These are phyloP conservation scores for Drosophila mimica DNA, from an alignment of 2,888 invertebrate genomes.

Conservation along the genomic window DNA sequence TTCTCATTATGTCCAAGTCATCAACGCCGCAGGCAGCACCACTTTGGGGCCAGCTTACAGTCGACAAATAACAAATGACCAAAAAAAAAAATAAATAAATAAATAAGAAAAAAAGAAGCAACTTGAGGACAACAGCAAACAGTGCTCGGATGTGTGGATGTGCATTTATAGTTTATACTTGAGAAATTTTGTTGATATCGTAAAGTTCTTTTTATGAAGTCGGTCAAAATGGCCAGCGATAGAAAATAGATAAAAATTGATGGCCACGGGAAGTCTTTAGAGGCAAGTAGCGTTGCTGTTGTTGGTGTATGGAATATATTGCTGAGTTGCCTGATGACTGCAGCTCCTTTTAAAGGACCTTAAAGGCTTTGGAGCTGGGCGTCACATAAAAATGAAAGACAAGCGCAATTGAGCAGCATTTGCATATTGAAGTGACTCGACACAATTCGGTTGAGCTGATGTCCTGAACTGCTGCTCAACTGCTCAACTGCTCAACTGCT, in stretches of 20 bases:
- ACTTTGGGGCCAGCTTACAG: constrained; percentile 51
- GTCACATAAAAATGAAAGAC: constrained; percentile 65
- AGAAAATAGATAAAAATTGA: constrained; percentile 73
- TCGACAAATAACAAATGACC: constrained; percentile 5
- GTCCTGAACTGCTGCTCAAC: constrained; percentile 2
- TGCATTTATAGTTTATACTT: constrained; percentile 62
- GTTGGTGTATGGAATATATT: constrained; percentile 9
- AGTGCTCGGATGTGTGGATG: constrained; percentile 1
- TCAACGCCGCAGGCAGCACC: constrained; percentile 35
- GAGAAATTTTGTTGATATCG: constrained; percentile 60
- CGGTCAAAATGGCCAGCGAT: constrained; percentile 74
- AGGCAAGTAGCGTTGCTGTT: constrained; percentile 4
- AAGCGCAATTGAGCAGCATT: constrained; percentile 77
- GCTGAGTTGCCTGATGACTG: constrained; percentile 24
- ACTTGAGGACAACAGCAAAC: constrained; percentile 2
- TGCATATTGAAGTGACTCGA: constrained; percentile 73
- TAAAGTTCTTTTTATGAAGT: constrained; percentile 75
- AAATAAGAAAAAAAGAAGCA: neutral
- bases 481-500: neutral
- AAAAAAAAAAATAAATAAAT: neutral
- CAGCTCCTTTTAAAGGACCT: constrained; percentile 35
- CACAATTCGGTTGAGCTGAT: constrained; percentile 36
- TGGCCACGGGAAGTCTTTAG: constrained; percentile 54
- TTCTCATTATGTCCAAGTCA: constrained; percentile 17
- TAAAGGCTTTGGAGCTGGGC: constrained; percentile 53